Base-by-base conservation (phyloP, 2,888 invertebrate species). In the Caenorhabditis sulstoni region DNA sequence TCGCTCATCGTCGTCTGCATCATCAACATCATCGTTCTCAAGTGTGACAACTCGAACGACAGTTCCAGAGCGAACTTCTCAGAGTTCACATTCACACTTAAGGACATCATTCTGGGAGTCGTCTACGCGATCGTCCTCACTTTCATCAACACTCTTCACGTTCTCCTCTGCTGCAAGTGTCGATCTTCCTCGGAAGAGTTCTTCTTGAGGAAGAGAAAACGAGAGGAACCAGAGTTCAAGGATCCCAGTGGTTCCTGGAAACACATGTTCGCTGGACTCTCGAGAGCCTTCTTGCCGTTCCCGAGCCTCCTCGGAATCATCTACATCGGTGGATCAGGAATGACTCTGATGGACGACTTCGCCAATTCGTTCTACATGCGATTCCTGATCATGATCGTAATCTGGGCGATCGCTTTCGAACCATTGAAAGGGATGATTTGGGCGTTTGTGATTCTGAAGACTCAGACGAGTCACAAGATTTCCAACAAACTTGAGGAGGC, bases 371-470 rank as follows among this genome's bases (percentile, higher is more conserved):
- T 77, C 67, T 73, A 75, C 37, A 74, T 81, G 12, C 47, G 85
- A 53, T 82, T 82, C 44, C 55, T 75, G 41, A 55, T 84, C 18
- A 79, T 57, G 29, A 12, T 84, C 0, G 7, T 77, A 1, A 12
- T 65, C 0, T 86, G 84, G 84, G 50, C 80, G 1, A 20, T 82
- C 9, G 44, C 85, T 4, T 52, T 77, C 12, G 86, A 86, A 49
- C 85, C 85, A 9, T 20, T 86, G 39, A 86, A 86, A 14, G 70
- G 75, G 39, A 35, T 81, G 44, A 79, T 79, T 37, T 61, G 66
- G 66, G 77, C 77, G 5, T 77, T 59, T 22, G 16, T 73, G 11
- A 59, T 80, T 44, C 16, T 79, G 20, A 76, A 77, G 23, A 52
- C 49, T 0, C 65, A 58, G 58, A 71, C 62, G 23, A 79, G 67